Percentiles rank a stretch among this genome's conserved stretches.
These are phyloP conservation scores for Aelia acuminata DNA, from an alignment of 2,888 invertebrate species.

Conservation along the genomic window DNA sequence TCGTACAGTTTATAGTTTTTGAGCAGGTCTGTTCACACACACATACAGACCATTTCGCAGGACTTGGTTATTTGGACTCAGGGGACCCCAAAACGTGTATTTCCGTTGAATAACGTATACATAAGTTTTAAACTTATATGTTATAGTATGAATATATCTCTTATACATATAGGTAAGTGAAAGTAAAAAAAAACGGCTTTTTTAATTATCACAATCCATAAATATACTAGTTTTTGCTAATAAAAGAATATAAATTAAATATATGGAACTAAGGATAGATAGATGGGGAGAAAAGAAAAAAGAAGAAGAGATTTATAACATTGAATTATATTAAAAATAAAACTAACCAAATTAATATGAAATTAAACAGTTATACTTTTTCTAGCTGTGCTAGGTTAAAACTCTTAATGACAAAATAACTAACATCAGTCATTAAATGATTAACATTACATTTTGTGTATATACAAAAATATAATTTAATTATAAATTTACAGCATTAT, in stretches of 20 bases:
- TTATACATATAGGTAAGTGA: no score
- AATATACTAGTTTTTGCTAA: neutral
- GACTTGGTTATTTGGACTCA: no score
- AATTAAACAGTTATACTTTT: slow-evolving; percentile 7
- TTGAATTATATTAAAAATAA: neutral
- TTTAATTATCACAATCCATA: no score
- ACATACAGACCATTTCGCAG: no score
- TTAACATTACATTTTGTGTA: neutral
- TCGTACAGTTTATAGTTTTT: no score
- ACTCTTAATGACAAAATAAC: neutral
- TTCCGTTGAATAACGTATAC: no score
- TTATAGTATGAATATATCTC: no score
- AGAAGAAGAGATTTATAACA: neutral
- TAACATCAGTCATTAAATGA: slow-evolving; percentile 20
- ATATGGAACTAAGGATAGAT: no score
- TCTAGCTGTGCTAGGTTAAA: neutral
- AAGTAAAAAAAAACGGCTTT: no score
- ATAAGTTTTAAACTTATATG: no score
- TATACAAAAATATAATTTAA: slow-evolving; percentile 31
- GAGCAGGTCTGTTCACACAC: no score
- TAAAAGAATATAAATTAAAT: neutral
- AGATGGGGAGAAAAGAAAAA: neutral
- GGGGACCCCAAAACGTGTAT: no score
- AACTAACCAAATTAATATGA: slow-evolving; percentile 14
- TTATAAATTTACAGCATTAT: neutral